Base-by-base conservation (phyloP, 2,888 invertebrate species). In the Neoitamus cyanurus region DNA sequence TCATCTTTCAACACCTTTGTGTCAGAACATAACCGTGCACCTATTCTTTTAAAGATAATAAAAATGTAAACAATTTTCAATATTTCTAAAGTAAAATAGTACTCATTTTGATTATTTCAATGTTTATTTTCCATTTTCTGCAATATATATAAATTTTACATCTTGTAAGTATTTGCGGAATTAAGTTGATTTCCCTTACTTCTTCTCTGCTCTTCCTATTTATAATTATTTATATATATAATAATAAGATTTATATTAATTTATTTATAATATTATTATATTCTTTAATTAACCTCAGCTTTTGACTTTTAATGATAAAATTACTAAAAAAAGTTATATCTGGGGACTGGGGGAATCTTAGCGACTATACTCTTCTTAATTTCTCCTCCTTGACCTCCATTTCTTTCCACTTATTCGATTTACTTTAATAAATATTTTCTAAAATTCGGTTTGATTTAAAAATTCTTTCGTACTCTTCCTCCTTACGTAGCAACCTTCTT, bases 141-240 rank as follows among this genome's bases (percentile, higher is more conserved):
- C 70, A 80, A 84, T 84, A 86, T 86, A 86, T 86, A 86, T 86
- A 86, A 86, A 86, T 86, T 86, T 86, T 86, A 86, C 86, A 86
- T 84, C 58, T 86, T 48, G 75, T 84, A 84, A 83, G 83, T 73
- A 75, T 85, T 77, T 72, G 69, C 70, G 36, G 83, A 83, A 83
- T 83, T 83, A 83, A 83, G 83, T 83, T 83, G 42, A 83, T 37
- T 83, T 80, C 20, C 30, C 20, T 80, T 58, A 30, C 48, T 34
- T 37, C 11, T 80, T 28, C 0, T 13, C 46, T 34, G 20, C 25
- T 30, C 30, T 48, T 77, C 75, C 13, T 46, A 11, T 78, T 28
- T 48, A 46, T 31, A 58, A 80, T 80, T 34, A 80, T 80, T 37
- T 20, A 68, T 80, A 68, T 42, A 42, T 20, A 68, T 80, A 68